Evolutionary conservation across 30 jellyfish, hydroid and myxozoan genomes (phyloP).

Genomic region (Sanderia malayensis): DNA sequence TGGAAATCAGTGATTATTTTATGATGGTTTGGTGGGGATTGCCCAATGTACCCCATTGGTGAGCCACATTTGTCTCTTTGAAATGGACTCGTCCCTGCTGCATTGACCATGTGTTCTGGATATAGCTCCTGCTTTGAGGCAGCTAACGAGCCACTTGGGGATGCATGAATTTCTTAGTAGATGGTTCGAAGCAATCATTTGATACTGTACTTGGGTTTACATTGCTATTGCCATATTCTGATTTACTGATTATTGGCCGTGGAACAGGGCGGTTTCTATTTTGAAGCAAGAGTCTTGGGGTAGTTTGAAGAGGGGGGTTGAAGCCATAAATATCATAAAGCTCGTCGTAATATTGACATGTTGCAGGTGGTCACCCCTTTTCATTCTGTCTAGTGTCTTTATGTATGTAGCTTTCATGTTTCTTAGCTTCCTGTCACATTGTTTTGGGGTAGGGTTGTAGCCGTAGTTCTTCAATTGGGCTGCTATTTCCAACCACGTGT

Average conservation of each 20-base stretch:
- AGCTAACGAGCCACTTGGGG: slow-evolving; percentile 4
- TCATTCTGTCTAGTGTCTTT: slow-evolving; percentile 47
- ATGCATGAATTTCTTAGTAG: slow-evolving; percentile 11
- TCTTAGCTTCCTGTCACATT: slow-evolving; percentile 55
- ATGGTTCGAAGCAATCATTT: slow-evolving; percentile 38
- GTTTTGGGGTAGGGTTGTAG: slow-evolving; percentile 55
- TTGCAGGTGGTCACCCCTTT: slow-evolving; percentile 55
- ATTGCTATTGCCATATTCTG: background rate
- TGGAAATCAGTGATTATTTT: slow-evolving; percentile 28
- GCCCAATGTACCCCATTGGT: background rate
- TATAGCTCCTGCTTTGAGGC: slow-evolving; percentile 12
- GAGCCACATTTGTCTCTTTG: slow-evolving; percentile 21
- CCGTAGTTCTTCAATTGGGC: slow-evolving; percentile 35
- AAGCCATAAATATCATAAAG: slow-evolving; percentile 49
- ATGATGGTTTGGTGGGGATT: slow-evolving; percentile 7
- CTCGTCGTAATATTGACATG: slow-evolving; percentile 56
- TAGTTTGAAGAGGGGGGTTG: slow-evolving; percentile 56
- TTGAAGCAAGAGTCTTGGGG: slow-evolving; percentile 38
- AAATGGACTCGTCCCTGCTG: background rate
- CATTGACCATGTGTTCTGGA: background rate
- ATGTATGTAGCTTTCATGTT: slow-evolving; percentile 66
- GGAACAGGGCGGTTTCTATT: slow-evolving; percentile 35
- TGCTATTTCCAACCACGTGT: slow-evolving; percentile 32
- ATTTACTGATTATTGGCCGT: slow-evolving; percentile 9
- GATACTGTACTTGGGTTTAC: background rate